Evolutionary conservation across 2,888 invertebrate genomes (phyloP).

Genomic region (Aleiodes leptofemur): DNA sequence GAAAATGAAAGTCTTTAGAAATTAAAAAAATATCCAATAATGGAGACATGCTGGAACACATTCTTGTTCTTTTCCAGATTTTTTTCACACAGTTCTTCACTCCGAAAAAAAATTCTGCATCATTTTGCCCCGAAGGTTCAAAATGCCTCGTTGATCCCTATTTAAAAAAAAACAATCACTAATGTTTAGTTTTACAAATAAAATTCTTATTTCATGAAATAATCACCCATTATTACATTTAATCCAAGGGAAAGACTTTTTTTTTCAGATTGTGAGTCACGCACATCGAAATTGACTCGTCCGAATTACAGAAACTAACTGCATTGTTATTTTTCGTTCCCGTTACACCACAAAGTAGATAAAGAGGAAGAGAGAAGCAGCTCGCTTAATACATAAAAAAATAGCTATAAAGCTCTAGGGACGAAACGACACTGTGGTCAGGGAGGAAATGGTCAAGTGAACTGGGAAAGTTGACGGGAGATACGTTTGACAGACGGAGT

Average conservation of each 20-base stretch:
- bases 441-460: slow-evolving; percentile 58
- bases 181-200: no score
- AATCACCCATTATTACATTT: not conserved
- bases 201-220: not conserved
- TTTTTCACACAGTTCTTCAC: no score
- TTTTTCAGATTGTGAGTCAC: slow-evolving; percentile 8
- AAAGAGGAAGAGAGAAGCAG: not conserved
- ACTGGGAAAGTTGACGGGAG: slow-evolving; percentile 64
- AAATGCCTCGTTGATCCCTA: no score
- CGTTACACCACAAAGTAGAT: slow-evolving; percentile 12
- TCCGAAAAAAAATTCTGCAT: no score
- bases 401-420: not conserved
- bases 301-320: slow-evolving; percentile 42
- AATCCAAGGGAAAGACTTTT: not conserved
- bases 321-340: slow-evolving; percentile 48
- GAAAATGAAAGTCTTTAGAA: no score
- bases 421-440: slow-evolving; percentile 47
- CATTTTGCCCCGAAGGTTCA: no score
- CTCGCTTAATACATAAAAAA: not conserved
- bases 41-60: no score
- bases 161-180: no score
- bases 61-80: no score
- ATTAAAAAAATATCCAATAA: no score
- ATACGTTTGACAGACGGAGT: slow-evolving; percentile 68
- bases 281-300: slow-evolving; percentile 4